These are phyloP conservation scores for Aleiodes testaceus DNA, from an alignment of 2,888 invertebrate species.

Conservation along the genomic window DNA sequence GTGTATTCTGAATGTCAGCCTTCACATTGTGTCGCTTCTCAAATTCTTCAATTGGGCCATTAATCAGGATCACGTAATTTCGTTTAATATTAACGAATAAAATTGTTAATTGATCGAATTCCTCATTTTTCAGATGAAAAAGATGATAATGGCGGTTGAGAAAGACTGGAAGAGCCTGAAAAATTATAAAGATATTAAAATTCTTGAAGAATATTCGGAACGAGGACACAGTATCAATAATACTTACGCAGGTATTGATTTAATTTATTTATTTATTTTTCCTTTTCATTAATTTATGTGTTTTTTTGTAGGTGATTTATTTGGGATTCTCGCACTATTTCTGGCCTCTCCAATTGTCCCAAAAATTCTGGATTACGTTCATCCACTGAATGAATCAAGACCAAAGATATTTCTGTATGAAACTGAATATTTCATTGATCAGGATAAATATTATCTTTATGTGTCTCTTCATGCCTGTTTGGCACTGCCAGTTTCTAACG, in stretches of 20 bases:
- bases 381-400: conserved; percentile 48
- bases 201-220: background rate
- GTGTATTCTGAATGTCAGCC: background rate
- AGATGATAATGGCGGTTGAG: background rate
- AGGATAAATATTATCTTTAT: conserved; percentile 43
- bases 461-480: conserved; percentile 48
- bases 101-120: background rate
- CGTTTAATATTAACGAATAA: too few relatives aligned
- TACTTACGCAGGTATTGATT: background rate
- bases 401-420: conserved; percentile 45
- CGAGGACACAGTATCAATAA: background rate
- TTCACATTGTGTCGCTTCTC: background rate
- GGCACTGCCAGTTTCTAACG: conserved; percentile 44
- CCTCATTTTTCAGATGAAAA: background rate
- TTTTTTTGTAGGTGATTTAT: background rate
- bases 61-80: background rate
- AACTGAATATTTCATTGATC: conserved; percentile 47
- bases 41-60: background rate
- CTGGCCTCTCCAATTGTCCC: conserved; percentile 40
- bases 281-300: background rate
- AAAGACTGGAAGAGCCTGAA: conserved; percentile 15
- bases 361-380: conserved; percentile 40
- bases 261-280: background rate
- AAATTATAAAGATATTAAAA: background rate
- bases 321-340: background rate